Percentiles rank a stretch among this genome's conserved stretches.
Conservation (phyloP, 2,888 invertebrate genomes). For the Drosophila acutilabella region DNA sequence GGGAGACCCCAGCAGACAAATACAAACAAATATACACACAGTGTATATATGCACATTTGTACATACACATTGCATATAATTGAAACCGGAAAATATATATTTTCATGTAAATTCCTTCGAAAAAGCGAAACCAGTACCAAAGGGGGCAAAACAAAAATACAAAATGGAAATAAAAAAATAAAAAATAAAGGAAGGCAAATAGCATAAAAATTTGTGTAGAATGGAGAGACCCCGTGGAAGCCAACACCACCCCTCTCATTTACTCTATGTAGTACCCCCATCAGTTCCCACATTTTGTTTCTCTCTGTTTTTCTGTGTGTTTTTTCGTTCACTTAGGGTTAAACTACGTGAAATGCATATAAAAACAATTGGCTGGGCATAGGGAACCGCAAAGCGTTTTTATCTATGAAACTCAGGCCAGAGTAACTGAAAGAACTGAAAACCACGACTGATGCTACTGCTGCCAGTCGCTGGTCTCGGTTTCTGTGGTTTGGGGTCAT, state of each 20-base stretch:
- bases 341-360: slow-evolving; percentile 74
- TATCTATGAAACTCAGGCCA: slow-evolving; percentile 65
- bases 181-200: slow-evolving; percentile 25
- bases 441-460: slow-evolving; percentile 34
- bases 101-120: slow-evolving; percentile 80
- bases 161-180: not conserved
- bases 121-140: slow-evolving; percentile 52
- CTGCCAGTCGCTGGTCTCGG: slow-evolving; percentile 15
- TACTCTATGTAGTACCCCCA: slow-evolving; percentile 28
- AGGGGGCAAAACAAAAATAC: slow-evolving; percentile 28
- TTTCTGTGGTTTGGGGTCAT: slow-evolving; percentile 35
- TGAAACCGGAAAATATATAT: slow-evolving; percentile 84
- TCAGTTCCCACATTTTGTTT: slow-evolving; percentile 17
- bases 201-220: slow-evolving; percentile 57
- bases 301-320: slow-evolving; percentile 19
- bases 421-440: slow-evolving; percentile 23
- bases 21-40: not conserved
- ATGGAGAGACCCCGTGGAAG: slow-evolving; percentile 6
- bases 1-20: slow-evolving; percentile 46
- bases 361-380: slow-evolving; percentile 71
- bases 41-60: slow-evolving; percentile 14
- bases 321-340: slow-evolving; percentile 55
- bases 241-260: slow-evolving; percentile 23
- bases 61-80: slow-evolving; percentile 68
- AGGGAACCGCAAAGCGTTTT: slow-evolving; percentile 53